phyloP scores from a whole-genome alignment of 2,888 invertebrate species.

The Opisthograptis luteolata region DNA sequence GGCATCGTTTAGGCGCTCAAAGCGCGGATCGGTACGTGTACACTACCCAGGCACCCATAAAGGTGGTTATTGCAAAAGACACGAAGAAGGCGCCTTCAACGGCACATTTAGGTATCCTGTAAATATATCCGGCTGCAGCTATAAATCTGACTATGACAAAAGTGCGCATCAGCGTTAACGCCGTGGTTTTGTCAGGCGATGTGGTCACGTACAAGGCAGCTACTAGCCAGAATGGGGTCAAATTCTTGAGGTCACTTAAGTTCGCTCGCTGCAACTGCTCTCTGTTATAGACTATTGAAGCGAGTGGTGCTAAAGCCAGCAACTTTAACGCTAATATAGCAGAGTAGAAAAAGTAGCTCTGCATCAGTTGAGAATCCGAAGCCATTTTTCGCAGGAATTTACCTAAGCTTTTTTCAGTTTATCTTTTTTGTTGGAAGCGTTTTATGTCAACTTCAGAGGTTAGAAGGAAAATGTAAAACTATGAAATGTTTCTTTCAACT shows the following conservation, averaged over 20 bases:
- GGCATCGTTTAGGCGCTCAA: conserved; percentile 21
- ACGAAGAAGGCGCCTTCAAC: conserved; percentile 50
- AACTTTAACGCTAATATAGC: conserved; percentile 43
- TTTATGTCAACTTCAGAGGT: no score
- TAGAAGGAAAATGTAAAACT: no score
- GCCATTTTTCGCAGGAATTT: not conserved
- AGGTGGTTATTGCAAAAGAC: conserved; percentile 53
- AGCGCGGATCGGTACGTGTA: conserved; percentile 45
- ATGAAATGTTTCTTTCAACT: no score
- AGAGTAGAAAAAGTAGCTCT: conserved; percentile 42
- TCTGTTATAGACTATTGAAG: conserved; percentile 44
- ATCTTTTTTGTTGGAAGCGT: not conserved
- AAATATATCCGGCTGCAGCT: conserved; percentile 48
- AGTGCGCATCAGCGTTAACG: conserved; percentile 45
- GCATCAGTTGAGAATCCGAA: conserved; percentile 20
- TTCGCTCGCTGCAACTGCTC: conserved; percentile 54
- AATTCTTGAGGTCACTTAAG: conserved; percentile 57
- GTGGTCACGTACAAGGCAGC: conserved; percentile 60
- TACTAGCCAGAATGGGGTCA: conserved; percentile 66
- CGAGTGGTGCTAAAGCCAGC: conserved; percentile 47
- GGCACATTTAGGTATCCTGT: conserved; percentile 40
- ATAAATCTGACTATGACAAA: conserved; percentile 50
- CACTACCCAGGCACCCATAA: conserved; percentile 54
- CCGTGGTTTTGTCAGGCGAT: conserved; percentile 43
- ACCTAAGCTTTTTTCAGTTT: not conserved